These are phyloP conservation scores for Syngnathus floridae DNA, from an alignment of 2,113 vertebrate species.

Conservation along the genomic window DNA sequence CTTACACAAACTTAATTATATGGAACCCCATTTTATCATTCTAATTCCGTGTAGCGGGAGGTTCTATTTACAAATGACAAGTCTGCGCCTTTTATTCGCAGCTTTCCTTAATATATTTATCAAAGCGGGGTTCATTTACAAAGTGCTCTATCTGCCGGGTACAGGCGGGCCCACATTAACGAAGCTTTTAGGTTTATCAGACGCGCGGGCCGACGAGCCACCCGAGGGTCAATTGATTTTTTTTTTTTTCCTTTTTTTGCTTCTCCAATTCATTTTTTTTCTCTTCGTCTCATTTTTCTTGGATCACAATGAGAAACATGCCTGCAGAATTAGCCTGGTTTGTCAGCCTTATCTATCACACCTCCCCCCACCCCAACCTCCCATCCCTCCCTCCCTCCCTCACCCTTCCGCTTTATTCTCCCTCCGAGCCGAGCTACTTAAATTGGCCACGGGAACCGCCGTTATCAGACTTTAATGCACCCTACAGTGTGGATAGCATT, in stretches of 20 bases:
- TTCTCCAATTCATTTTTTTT: constrained; percentile 93
- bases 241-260: constrained; percentile 75
- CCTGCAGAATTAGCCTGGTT: constrained; percentile 99
- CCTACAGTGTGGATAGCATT: constrained; percentile 99
- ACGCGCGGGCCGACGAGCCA: constrained; percentile 92
- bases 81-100: constrained; percentile 99
- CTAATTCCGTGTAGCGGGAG: constrained; percentile 99
- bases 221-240: constrained; percentile 99
- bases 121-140: constrained; percentile 99
- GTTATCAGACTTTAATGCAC: constrained; percentile 99
- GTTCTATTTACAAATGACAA: constrained; percentile 99
- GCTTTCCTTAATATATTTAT: constrained; percentile 99
- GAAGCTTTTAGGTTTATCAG: constrained; percentile 99
- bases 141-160: constrained; percentile 99
- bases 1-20: constrained; percentile 99
- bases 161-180: constrained; percentile 99
- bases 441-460: constrained; percentile 99
- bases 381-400: constrained; percentile 39
- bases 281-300: constrained; percentile 80
- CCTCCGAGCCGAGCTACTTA: constrained; percentile 97
- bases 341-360: constrained; percentile 98
- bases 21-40: constrained; percentile 99
- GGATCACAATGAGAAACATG: constrained; percentile 99
- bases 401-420: constrained; percentile 50
- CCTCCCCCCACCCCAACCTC: constrained; percentile 56